phyloP scores from a whole-genome alignment of 2,113 vertebrate genomes.

The Loxodonta africana region DNA sequence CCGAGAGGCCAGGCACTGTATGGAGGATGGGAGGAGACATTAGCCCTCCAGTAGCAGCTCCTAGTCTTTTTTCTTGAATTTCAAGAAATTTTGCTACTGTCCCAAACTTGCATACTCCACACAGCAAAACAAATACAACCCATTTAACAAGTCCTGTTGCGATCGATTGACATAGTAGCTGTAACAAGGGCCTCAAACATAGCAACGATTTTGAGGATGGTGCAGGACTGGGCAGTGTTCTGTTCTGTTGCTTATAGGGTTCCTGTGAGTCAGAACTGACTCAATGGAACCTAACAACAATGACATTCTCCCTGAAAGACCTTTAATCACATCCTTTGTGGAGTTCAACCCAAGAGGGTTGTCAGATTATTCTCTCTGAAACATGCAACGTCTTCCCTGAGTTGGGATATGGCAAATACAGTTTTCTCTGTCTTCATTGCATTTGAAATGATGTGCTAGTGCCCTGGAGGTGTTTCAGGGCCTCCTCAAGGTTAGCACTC shows the following conservation, averaged over 20 bases:
- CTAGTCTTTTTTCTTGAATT: not conserved
- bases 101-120: not conserved
- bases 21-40: not conserved
- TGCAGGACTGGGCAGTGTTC: too few relatives aligned
- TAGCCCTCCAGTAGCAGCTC: conserved; percentile 4
- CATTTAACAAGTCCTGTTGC: not conserved
- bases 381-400: not conserved
- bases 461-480: not conserved
- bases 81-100: not conserved
- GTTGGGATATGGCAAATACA: not conserved
- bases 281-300: too few relatives aligned
- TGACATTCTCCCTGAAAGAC: not conserved
- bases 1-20: not conserved
- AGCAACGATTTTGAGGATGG: too few relatives aligned
- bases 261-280: too few relatives aligned
- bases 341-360: not conserved
- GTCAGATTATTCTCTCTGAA: not conserved
- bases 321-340: not conserved
- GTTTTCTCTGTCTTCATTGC: not conserved
- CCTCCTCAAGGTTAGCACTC: not conserved
- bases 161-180: too few relatives aligned
- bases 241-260: too few relatives aligned
- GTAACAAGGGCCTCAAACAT: too few relatives aligned
- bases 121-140: not conserved
- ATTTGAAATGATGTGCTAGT: not conserved